Conservation (phyloP, 2,797 vertebrate genomes). For the Octomys mimax region DNA sequence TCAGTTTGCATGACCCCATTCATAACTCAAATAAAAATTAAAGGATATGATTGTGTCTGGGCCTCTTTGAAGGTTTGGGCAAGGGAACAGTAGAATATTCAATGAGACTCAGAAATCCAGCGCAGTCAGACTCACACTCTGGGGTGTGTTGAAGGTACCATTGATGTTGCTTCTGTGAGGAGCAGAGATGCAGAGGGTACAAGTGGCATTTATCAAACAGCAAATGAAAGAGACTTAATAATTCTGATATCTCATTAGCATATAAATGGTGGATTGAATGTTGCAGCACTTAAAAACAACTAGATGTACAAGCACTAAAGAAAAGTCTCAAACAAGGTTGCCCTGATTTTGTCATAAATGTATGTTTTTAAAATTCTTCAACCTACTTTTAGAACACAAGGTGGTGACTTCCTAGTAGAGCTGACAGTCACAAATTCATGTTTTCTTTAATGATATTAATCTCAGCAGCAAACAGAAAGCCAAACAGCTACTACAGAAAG, state of each 20-base stretch:
- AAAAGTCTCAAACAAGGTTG: not conserved
- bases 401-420: not conserved
- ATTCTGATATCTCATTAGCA: not conserved
- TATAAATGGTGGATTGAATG: not conserved
- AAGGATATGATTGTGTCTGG: conserved; percentile 54
- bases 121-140: not conserved
- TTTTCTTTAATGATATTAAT: conserved; percentile 82
- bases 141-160: conserved; percentile 2
- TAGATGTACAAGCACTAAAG: not conserved
- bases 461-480: conserved; percentile 65
- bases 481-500: conserved; percentile 69
- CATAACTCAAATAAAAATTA: conserved; percentile 67
- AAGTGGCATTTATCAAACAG: conserved; percentile 39
- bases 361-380: not conserved
- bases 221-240: conserved; percentile 39
- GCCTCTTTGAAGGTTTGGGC: conserved; percentile 25
- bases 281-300: not conserved
- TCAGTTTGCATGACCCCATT: conserved; percentile 34
- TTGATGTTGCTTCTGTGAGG: conserved; percentile 36
- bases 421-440: conserved; percentile 26
- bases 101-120: conserved; percentile 51
- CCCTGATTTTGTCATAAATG: not conserved
- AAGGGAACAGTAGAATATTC: conserved; percentile 70
- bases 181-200: not conserved
- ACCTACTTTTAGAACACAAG: not conserved